A percentile compares a stretch with the other conserved stretches of the same genome.
Conservation (phyloP, 2,797 vertebrate species). For the Benthosema pterotum region DNA sequence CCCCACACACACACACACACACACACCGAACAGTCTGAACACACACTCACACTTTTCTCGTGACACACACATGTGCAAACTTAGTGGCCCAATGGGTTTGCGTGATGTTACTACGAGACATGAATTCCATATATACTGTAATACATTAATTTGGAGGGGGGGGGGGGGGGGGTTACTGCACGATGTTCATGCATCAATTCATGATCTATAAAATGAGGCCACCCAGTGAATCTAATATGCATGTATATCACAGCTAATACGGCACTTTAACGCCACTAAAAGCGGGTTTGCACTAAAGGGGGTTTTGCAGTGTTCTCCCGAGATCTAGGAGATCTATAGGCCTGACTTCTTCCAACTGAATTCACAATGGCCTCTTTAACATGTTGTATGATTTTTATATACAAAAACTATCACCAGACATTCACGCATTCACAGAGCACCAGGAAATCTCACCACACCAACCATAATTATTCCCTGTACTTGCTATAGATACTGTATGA, state of each 20-base stretch:
- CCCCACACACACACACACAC: not conserved
- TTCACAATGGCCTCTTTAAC: slow-evolving; percentile 1
- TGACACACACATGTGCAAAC: not conserved
- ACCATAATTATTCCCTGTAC: slow-evolving; percentile 4
- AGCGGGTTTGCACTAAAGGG: not conserved
- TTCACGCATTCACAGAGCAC: not conserved
- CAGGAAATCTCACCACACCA: slow-evolving; percentile 6
- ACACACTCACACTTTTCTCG: too few species aligned
- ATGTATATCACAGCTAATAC: slow-evolving; percentile 6
- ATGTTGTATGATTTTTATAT: not conserved
- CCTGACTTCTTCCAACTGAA: not conserved
- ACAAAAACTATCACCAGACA: not conserved
- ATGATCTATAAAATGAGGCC: slow-evolving; percentile 17
- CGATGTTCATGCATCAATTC: slow-evolving; percentile 15
- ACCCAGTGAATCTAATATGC: slow-evolving; percentile 14
- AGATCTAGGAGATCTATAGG: not conserved
- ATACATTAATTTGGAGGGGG: not conserved
- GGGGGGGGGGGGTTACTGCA: not conserved
- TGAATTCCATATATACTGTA: slow-evolving; percentile 3
- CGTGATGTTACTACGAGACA: not conserved
- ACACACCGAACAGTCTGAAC: not conserved
- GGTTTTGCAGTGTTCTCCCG: slow-evolving; percentile 2
- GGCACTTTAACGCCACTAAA: slow-evolving; percentile 5
- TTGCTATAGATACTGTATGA: not conserved
- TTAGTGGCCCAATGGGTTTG: not conserved